Evolutionary conservation across 1,140 invertebrate species (phyloP).

Genomic region (Drosophila pruinosa): DNA sequence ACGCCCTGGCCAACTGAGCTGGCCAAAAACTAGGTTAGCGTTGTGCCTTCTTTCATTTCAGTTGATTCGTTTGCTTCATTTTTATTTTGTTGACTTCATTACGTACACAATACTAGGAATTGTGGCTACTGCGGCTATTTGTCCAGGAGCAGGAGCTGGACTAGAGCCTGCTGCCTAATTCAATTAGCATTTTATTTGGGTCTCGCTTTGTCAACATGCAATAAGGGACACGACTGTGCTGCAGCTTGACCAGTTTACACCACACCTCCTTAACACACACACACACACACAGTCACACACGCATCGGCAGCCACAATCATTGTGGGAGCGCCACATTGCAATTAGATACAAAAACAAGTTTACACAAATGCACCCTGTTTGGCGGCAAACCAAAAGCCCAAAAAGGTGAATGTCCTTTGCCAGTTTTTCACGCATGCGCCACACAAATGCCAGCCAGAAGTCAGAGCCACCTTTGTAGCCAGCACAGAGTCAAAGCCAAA

Average conservation of each 20-base stretch:
- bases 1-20: constrained; percentile 70
- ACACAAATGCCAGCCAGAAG: constrained; percentile 9
- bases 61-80: not conserved
- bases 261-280: not conserved
- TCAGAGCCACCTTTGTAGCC: not conserved
- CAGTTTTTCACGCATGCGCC: constrained; percentile 54
- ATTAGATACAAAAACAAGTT: constrained; percentile 67
- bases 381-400: constrained; percentile 65
- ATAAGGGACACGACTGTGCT: not conserved
- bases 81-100: constrained; percentile 5
- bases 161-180: constrained; percentile 39
- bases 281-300: not conserved
- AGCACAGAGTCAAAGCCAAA: not conserved
- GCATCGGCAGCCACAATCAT: constrained; percentile 7
- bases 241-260: not conserved
- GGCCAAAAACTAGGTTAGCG: constrained; percentile 38
- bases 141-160: not conserved
- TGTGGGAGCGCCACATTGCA: constrained; percentile 57
- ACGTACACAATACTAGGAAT: not conserved
- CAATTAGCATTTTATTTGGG: constrained; percentile 53
- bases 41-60: constrained; percentile 1
- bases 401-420: constrained; percentile 68
- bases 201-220: not conserved
- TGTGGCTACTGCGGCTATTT: not conserved
- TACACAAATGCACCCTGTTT: constrained; percentile 70